Percentiles rank a stretch among this genome's conserved stretches.
These are phyloP conservation scores for Polydrusus pterygomalis DNA, from an alignment of 2,888 invertebrate species.

Conservation along the genomic window DNA sequence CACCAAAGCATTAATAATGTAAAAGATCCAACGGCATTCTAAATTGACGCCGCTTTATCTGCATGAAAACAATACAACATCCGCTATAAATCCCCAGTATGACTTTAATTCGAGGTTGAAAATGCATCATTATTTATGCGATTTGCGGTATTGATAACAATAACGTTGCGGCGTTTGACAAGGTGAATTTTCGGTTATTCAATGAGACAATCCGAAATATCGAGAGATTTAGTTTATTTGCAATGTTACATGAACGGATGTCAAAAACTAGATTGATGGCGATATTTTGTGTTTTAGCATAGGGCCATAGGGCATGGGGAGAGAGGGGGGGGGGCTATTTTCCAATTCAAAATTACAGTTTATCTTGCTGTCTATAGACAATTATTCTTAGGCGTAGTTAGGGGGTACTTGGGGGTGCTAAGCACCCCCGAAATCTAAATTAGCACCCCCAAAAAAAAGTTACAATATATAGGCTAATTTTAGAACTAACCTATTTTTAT, in stretches of 20 bases:
- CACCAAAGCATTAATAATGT: constrained; percentile 54
- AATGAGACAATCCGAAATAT: constrained; percentile 55
- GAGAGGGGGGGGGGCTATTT: no score
- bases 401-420: no score
- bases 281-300: no score
- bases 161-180: constrained; percentile 53
- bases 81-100: constrained; percentile 52
- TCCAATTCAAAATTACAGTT: no score
- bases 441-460: no score
- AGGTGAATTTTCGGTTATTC: constrained; percentile 63
- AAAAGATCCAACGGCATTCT: constrained; percentile 51
- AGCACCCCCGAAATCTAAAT: no score
- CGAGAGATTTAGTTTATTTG: constrained; percentile 36
- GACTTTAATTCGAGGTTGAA: constrained; percentile 52
- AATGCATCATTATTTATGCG: constrained; percentile 54
- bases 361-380: no score
- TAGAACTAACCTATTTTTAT: no score
- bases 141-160: constrained; percentile 48
- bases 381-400: no score
- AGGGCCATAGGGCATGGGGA: no score
- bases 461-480: no score
- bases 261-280: constrained; percentile 32
- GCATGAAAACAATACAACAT: constrained; percentile 54
- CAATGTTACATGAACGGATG: constrained; percentile 19
- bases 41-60: constrained; percentile 52